These are phyloP conservation scores for Danionella dracula DNA, from an alignment of 2,797 vertebrate genomes.

Conservation along the genomic window DNA sequence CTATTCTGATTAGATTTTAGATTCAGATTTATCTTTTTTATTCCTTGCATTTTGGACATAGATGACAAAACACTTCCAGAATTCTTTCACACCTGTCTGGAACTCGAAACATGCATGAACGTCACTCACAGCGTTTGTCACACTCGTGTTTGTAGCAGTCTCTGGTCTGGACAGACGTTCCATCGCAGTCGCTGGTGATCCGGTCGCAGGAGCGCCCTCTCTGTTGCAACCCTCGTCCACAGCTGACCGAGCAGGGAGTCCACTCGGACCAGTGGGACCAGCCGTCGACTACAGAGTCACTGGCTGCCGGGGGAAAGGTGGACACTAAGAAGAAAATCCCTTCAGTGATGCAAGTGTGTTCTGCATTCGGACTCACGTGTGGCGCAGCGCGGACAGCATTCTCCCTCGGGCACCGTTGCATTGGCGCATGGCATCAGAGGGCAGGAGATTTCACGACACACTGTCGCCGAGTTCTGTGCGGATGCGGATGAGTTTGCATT, in stretches of 20 bases:
- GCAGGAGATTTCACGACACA: slow-evolving; percentile 94
- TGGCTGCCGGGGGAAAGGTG: slow-evolving; percentile 60
- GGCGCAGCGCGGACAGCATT: slow-evolving; percentile 93
- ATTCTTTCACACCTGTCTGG: too few species aligned
- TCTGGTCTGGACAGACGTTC: slow-evolving; percentile 95
- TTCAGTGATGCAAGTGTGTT: too few species aligned
- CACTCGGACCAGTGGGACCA: slow-evolving; percentile 99
- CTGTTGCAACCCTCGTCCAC: slow-evolving; percentile 93
- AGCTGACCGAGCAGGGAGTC: slow-evolving; percentile 93
- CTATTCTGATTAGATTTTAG: too few species aligned
- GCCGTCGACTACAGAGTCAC: slow-evolving; percentile 78
- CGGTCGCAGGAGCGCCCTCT: slow-evolving; percentile 96
- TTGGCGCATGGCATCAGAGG: slow-evolving; percentile 93
- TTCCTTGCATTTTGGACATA: too few species aligned
- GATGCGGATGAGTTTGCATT: slow-evolving; percentile 41
- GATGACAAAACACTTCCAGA: too few species aligned
- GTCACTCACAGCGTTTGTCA: slow-evolving; percentile 92
- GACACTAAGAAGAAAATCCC: not conserved
- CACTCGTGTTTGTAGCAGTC: slow-evolving; percentile 95
- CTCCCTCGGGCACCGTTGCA: slow-evolving; percentile 90
- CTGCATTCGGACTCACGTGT: slow-evolving; percentile 72
- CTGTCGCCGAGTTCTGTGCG: slow-evolving; percentile 86
- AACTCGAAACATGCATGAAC: too few species aligned
- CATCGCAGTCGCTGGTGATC: slow-evolving; percentile 94
- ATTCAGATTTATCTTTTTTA: too few species aligned